Percentiles rank a stretch among this genome's conserved stretches.
Conservation (phyloP, 2,113 vertebrate genomes). For the Myotis lucifugus region DNA sequence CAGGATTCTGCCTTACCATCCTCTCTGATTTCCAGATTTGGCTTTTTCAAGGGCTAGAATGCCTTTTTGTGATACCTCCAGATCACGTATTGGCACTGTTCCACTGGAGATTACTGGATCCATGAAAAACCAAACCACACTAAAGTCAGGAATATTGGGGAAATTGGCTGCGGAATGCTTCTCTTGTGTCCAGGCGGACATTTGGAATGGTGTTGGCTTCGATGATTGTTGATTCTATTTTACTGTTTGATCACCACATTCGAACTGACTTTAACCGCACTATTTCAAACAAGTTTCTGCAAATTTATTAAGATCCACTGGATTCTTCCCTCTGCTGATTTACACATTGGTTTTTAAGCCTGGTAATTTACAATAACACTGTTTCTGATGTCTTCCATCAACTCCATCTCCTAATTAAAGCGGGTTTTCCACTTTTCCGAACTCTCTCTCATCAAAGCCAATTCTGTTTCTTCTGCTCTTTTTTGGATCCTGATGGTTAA, state of each 20-base stretch:
- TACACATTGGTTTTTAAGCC: neutral
- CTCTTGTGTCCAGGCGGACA: conserved; percentile 9
- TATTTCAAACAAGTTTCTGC: conserved; percentile 4
- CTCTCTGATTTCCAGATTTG: conserved; percentile 45
- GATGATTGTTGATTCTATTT: conserved; percentile 28
- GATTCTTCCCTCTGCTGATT: conserved; percentile 13
- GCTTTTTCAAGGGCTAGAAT: neutral
- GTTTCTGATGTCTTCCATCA: neutral
- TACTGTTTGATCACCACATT: conserved; percentile 24
- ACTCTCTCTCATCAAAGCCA: conserved; percentile 3
- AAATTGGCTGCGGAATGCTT: conserved; percentile 2
- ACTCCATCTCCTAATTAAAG: conserved; percentile 30
- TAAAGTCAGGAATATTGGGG: conserved; percentile 51
- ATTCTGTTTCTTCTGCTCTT: conserved; percentile 50
- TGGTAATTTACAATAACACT: conserved; percentile 21
- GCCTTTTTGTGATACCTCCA: neutral
- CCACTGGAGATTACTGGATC: neutral
- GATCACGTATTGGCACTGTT: neutral
- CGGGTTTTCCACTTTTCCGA: conserved; percentile 40
- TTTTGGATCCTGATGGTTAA: neutral
- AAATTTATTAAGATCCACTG: conserved; percentile 29
- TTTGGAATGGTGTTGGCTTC: conserved; percentile 24
- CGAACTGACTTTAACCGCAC: conserved; percentile 48
- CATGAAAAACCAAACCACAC: conserved; percentile 45
- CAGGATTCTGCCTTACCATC: conserved; percentile 37